These are phyloP conservation scores for Lacerta viridis DNA, from an alignment of 2,797 vertebrate genomes.

Conservation along the genomic window DNA sequence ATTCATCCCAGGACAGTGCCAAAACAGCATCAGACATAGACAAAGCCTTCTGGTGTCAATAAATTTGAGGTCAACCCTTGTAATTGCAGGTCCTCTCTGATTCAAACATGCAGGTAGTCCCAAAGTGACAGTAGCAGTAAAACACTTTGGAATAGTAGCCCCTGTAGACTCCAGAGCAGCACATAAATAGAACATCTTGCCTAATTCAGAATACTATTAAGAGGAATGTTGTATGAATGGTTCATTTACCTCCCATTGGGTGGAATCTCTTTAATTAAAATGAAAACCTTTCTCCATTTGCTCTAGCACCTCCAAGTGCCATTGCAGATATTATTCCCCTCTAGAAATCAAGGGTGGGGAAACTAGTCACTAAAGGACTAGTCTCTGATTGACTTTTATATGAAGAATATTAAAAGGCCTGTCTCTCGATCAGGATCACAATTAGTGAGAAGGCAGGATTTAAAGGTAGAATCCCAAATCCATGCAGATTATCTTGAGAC, in stretches of 20 bases:
- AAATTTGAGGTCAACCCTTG: rapidly evolving
- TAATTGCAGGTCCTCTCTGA: constrained; percentile 37
- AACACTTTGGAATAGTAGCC: constrained; percentile 29
- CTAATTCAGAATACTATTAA: constrained; percentile 12
- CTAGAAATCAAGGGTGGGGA: constrained; percentile 12
- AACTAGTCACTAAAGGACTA: background rate
- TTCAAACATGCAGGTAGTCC: background rate
- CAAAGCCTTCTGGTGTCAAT: background rate
- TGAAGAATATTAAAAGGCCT: constrained; percentile 36
- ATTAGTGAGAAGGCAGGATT: constrained; percentile 5
- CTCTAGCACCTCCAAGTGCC: constrained; percentile 26
- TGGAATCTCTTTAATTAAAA: constrained; percentile 53
- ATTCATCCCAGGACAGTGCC: background rate
- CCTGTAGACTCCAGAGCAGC: constrained; percentile 2
- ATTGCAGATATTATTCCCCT: constrained; percentile 21
- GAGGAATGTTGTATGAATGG: constrained; percentile 34
- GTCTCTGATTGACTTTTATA: constrained; percentile 1
- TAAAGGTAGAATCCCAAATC: constrained; percentile 36
- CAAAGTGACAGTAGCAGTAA: constrained; percentile 35
- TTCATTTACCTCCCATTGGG: constrained; percentile 52
- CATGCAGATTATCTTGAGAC: background rate
- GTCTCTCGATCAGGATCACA: constrained; percentile 38
- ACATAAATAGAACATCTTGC: constrained; percentile 13
- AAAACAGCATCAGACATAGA: background rate
- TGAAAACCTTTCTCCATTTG: constrained; percentile 47